Base-by-base conservation (phyloP, 1,140 invertebrate species). In the Chrysomallon squamiferum region DNA sequence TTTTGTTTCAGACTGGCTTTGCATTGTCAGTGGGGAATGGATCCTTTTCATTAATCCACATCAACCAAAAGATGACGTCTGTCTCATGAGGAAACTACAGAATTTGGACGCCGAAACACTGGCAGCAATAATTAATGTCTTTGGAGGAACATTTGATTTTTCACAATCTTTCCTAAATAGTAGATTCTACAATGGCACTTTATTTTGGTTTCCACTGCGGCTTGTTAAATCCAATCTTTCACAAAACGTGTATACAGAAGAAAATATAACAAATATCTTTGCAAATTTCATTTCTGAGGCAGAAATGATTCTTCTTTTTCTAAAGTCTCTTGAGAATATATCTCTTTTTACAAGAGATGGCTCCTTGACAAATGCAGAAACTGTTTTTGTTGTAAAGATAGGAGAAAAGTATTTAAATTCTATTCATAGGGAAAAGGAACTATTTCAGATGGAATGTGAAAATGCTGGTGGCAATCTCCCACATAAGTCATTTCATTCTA, bases 121-220 rank as follows among this genome's bases (percentile, higher is more conserved):
- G 20, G 54, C 18, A 57, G 50, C 56, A 52, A 35, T 50, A 38
- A 13, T 63, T 15, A 30, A 50, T 45, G 29, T 50, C 9, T 52
- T 70, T 18, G 41, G 57, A 54, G 68, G 69, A 20, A 38, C 65
- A 29, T 73, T 64, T 69, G 66, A 49, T 57, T 70, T 65, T 54
- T 45, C 49, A 6, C 11, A 69, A 57, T 43, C 45, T 29, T 67
- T 35, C 27, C 20, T 25, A 2, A 15, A 35, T 30, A 69, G 69
- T 35, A 62, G 65, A 18, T 15, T 27, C 33, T 73, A 65, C 56
- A 43, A 63, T 22, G 78, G 77, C 2, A 75, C 77, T 18, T 25
- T 80, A n/a, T 80, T 80, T 20, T 68, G 80, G 62, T 75, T 80
- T 65, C 75, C 78, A 30, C 62, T 80, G 38, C 30, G 78, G 22